Evolutionary conservation across 2,113 vertebrate species (phyloP).

Genomic region (Urocynchramus pylzowi): DNA sequence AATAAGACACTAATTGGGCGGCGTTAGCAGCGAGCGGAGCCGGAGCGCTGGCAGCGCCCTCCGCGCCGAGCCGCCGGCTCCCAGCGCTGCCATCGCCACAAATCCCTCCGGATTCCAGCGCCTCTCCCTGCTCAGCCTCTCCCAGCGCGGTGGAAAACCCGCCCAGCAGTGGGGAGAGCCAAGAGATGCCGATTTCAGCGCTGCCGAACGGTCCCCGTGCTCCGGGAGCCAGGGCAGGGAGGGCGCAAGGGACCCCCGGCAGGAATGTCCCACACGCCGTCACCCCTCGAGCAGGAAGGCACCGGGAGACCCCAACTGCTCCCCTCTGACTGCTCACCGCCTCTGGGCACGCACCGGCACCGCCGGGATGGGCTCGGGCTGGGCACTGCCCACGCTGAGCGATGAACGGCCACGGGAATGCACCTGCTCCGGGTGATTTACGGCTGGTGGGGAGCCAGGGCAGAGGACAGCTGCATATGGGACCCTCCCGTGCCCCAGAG

Average conservation of each 20-base stretch:
- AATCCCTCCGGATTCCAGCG: not conserved
- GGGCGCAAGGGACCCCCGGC: fast-evolving
- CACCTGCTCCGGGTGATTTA: constrained; percentile 25
- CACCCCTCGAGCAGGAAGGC: not conserved
- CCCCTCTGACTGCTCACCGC: not conserved
- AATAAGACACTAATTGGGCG: constrained; percentile 68
- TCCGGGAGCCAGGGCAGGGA: not conserved
- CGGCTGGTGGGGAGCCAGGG: not conserved
- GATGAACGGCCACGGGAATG: not conserved
- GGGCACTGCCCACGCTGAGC: constrained; percentile 5
- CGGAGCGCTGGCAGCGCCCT: not conserved
- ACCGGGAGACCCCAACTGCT: fast-evolving
- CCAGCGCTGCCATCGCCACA: not conserved
- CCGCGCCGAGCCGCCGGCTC: not conserved
- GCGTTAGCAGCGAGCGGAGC: not conserved
- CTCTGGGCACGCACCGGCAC: fast-evolving
- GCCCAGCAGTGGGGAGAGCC: fast-evolving
- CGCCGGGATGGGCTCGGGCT: fast-evolving
- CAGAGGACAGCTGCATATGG: not conserved
- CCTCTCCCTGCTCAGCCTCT: not conserved
- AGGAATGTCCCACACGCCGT: fast-evolving
- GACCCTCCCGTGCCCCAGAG: fast-evolving
- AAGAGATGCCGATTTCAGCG: not conserved
- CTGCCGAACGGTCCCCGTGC: fast-evolving
- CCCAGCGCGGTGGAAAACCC: not conserved